Evolutionary conservation across 1,140 invertebrate species (phyloP), one percentile per base, ranked within the genome.

Genomic region (Sarcophaga bullata): DNA sequence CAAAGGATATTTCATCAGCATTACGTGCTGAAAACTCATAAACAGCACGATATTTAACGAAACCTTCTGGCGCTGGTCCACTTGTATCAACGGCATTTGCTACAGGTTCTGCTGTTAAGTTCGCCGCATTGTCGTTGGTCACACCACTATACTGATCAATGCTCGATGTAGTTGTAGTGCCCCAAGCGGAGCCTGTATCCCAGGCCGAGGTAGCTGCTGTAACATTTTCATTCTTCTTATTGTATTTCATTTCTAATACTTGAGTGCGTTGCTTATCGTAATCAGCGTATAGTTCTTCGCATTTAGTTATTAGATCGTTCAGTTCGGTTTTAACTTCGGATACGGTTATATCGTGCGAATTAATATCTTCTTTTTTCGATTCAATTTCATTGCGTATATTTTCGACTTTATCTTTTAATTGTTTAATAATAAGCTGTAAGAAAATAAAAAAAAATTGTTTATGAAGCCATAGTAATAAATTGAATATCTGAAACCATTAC

Each of bases 11-110:
- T 91, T 99, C 98, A 91, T 99, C 98, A 9, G 93, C 92, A 89
- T 97, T 98, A 83, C 98, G 92, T 0, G 97, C 96, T 75, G 95
- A 95, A 92, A 99, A 99, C 88, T 97, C 96, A 89, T 97, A 99
- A 6, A 99, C 91, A 11, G 97, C 97, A 83, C 96, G 93, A 90
- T 98, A 99, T 88, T 94, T 95, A 8, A 92, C 92, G 17, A 92
- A 91, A n/a, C 91, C 92, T 17, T 91, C 88, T 15, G 89, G 87
- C 54, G 90, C 87, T 25, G 87, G 85, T n/a, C 86, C 88, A 46
- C 84, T 84, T 73, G 86, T 85, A 84, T 91, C 90, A 3, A 83
- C 83, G 19, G 84, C 82, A 49, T 17, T 54, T 46, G 46, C 80
- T 25, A n/a, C 73, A 37, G 82, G 37, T 80, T 82, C 47, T 15